These are phyloP conservation scores for Ophioninae sp. DNA, from an alignment of 2,888 invertebrate genomes.

Conservation along the genomic window DNA sequence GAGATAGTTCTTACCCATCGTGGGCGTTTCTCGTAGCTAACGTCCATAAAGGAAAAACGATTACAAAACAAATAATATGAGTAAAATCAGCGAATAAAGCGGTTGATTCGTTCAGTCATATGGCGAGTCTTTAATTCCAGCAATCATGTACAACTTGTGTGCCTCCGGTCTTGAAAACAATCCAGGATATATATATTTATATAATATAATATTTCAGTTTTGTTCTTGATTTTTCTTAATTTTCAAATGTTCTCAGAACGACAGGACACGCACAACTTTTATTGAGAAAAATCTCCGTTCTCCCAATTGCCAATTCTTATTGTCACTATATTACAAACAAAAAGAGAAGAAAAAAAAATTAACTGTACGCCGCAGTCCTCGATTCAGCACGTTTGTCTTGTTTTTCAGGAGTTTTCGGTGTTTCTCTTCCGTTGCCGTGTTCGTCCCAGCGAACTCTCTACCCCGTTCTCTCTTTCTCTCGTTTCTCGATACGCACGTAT, in stretches of 20 bases:
- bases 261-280: conserved; percentile 47
- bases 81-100: conserved; percentile 17
- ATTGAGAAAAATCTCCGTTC: conserved; percentile 37
- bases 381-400: conserved; percentile 44
- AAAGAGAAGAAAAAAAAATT: conserved; percentile 64
- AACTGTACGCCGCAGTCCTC: conserved; percentile 67
- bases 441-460: conserved; percentile 58
- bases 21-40: background rate
- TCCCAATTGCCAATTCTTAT: conserved; percentile 60
- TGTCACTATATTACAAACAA: conserved; percentile 69
- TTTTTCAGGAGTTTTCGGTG: conserved; percentile 51
- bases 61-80: background rate
- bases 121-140: conserved; percentile 62
- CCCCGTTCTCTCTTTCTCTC: background rate
- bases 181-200: conserved; percentile 48
- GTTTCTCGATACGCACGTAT: conserved; percentile 29
- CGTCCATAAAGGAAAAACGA: background rate
- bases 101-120: conserved; percentile 52
- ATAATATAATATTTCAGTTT: conserved; percentile 19
- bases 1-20: background rate
- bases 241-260: conserved; percentile 27
- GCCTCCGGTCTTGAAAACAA: conserved; percentile 59
- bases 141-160: conserved; percentile 60
- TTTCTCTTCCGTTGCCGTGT: conserved; percentile 28
- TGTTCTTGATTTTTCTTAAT: conserved; percentile 8